Evolutionary conservation across 2,113 vertebrate species (phyloP), one percentile per base, ranked within the genome.

Genomic region (Chaetops frenatus): DNA sequence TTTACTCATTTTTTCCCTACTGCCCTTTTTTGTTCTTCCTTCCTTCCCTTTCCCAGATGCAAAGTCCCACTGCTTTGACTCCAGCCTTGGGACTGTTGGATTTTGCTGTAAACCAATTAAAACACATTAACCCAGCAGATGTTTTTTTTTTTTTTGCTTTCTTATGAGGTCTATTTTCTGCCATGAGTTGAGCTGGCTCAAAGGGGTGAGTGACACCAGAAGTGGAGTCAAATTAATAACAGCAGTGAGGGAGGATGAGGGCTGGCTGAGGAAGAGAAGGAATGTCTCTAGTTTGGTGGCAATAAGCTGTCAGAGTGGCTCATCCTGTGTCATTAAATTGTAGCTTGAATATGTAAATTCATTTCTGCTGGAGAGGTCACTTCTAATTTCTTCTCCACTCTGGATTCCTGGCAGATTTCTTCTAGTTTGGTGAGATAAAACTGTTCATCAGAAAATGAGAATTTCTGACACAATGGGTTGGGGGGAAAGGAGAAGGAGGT

Each of bases 91-190:
- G 48, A 56, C 23, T 42, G 27, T 11, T 77, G 71, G 50, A 53
- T 76, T 88, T 71, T 94, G 12, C 40, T 80, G 10, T 21, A 89
- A 84, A 73, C 6, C 9, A 54, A 10, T 57, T 60, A n/a, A 85
- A 90, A 73, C 21, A 56, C 40, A 44, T 47, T 86, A 57, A 82
- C 4, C 2, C 6, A 21, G 20, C 6, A 72, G 33, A 64, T 81
- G 5, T 2, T 2, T 21, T 15, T 58, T n/a, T 47, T 33, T 42
- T 0, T 27, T 66, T 12, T 0, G 1, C 66, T 78, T 89, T 74
- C 25, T 82, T 64, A 24, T 53, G 45, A 12, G 35, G 1, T 69
- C 38, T 72, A 15, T 71, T 88, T 92, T 90, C n/a, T 73, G 23
- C 16, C 69, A 31, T 20, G n/a, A 57, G 9, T 50, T 70, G 62